Percentiles rank a stretch among this genome's conserved stretches.
Conservation (phyloP, 2,113 vertebrate species). For the Mus musculus region DNA sequence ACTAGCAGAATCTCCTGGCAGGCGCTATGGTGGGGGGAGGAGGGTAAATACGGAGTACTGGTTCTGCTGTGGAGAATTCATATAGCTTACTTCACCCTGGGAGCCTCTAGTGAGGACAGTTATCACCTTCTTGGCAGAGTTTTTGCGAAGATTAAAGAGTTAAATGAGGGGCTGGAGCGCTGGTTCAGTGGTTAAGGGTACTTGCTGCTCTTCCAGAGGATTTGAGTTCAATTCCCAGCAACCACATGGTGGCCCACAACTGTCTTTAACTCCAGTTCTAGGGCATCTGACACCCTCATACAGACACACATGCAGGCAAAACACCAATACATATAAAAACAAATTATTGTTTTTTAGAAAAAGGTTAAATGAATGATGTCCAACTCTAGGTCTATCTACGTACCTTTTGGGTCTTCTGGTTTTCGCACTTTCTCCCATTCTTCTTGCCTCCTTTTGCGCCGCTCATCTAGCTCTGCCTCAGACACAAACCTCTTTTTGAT, state of each 20-base stretch:
- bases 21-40: neutral
- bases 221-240: neutral
- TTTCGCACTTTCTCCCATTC: constrained; percentile 99
- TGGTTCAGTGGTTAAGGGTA: neutral
- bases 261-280: neutral
- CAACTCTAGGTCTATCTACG: neutral
- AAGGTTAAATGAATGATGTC: neutral
- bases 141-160: neutral
- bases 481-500: constrained; percentile 97
- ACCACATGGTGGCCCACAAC: neutral
- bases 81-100: neutral
- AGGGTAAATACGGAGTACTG: neutral
- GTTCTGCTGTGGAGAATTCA: neutral
- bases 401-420: constrained; percentile 97
- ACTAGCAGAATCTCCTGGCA: neutral
- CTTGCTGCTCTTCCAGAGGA: neutral
- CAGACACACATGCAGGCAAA: neutral
- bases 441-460: constrained; percentile 95
- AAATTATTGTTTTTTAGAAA: neutral
- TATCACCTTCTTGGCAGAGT: neutral
- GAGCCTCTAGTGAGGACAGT: neutral
- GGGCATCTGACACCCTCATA: neutral
- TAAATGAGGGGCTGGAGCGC: neutral
- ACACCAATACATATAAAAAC: neutral
- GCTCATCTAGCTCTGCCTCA: constrained; percentile 95